Percentiles rank a stretch among this genome's conserved stretches.
Conservation (phyloP, 2,797 vertebrate species). For the Phataginus tricuspis region DNA sequence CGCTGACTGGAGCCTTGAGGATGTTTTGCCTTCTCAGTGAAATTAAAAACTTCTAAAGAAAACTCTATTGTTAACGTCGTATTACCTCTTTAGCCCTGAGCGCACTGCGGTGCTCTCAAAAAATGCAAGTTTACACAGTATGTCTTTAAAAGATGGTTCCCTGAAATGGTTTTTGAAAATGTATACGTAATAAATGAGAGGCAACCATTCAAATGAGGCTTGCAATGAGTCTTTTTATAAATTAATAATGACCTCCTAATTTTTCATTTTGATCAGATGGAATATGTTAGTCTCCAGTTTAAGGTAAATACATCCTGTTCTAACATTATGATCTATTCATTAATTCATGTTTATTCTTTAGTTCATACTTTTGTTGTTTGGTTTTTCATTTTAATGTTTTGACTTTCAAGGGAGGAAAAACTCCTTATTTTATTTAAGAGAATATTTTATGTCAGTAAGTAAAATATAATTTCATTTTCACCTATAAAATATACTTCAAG, state of each 20-base stretch:
- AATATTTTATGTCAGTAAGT: neutral
- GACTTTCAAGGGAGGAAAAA: neutral
- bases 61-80: neutral
- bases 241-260: neutral
- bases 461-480: conserved; percentile 45
- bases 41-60: neutral
- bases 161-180: conserved; percentile 42
- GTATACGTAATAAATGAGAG: neutral
- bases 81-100: neutral
- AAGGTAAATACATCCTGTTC: conserved; percentile 8
- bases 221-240: neutral
- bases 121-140: neutral
- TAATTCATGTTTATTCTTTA: neutral
- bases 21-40: neutral
- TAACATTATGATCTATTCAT: neutral
- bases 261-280: conserved; percentile 40
- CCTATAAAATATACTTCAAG: conserved; percentile 9
- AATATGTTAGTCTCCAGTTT: neutral
- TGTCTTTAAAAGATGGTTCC: neutral
- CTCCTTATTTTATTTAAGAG: neutral
- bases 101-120: neutral
- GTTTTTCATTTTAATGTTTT: conserved; percentile 38
- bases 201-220: neutral
- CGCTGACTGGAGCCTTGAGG: neutral
- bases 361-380: neutral